Evolutionary conservation across 2,113 vertebrate genomes (phyloP).

Genomic region (Egretta garzetta): DNA sequence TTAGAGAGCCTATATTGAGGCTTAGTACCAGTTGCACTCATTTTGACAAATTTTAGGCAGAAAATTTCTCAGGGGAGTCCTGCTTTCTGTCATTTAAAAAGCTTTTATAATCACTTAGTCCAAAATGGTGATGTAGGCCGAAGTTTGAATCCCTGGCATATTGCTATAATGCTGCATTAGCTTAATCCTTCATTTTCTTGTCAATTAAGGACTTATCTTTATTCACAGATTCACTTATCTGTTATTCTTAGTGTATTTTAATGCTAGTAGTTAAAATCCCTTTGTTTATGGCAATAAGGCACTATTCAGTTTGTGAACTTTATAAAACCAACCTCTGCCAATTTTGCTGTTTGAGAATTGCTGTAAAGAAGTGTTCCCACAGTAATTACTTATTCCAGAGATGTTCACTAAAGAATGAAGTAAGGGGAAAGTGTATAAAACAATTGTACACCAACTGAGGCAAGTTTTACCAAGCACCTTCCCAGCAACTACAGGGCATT

Average conservation of each 20-base stretch:
- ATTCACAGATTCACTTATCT: constrained; percentile 83
- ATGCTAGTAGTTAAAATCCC: constrained; percentile 83
- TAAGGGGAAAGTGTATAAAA: constrained; percentile 80
- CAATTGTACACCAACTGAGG: constrained; percentile 67
- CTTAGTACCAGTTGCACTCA: constrained; percentile 36
- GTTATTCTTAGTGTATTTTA: constrained; percentile 81
- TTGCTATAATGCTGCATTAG: constrained; percentile 78
- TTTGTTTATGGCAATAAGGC: constrained; percentile 84
- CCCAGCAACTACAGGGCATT: constrained; percentile 43
- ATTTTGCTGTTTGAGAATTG: constrained; percentile 84
- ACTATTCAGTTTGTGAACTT: constrained; percentile 84
- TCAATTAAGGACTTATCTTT: constrained; percentile 85
- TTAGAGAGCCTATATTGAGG: constrained; percentile 10
- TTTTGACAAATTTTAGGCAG: constrained; percentile 69
- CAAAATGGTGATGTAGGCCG: constrained; percentile 70
- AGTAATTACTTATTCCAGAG: constrained; percentile 85
- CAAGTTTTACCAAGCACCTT: constrained; percentile 67
- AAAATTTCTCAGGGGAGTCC: constrained; percentile 72
- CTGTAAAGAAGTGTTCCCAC: constrained; percentile 84
- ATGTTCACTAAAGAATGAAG: constrained; percentile 82
- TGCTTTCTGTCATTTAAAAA: constrained; percentile 71
- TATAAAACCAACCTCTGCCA: constrained; percentile 84
- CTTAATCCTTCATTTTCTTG: constrained; percentile 84
- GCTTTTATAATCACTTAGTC: constrained; percentile 74
- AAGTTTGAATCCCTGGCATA: constrained; percentile 78